These are phyloP conservation scores for Sterrhoptilus dennistouni DNA, from an alignment of 2,113 vertebrate genomes.

Conservation along the genomic window DNA sequence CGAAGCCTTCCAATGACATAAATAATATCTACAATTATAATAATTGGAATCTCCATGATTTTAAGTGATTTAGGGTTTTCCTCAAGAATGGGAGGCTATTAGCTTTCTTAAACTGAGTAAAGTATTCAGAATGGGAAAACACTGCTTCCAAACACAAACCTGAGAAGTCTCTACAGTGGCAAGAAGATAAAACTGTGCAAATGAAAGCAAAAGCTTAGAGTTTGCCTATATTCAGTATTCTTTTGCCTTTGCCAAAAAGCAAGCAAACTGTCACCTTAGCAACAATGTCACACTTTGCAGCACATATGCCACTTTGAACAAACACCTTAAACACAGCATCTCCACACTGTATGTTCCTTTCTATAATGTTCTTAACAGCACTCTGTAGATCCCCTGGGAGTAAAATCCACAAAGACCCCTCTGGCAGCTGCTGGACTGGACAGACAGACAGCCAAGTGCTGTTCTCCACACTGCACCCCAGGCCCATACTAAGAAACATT, in stretches of 20 bases:
- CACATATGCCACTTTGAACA: constrained; percentile 28
- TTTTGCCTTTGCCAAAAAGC: constrained; percentile 44
- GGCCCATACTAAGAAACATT: not conserved
- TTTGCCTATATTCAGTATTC: constrained; percentile 40
- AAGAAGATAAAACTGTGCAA: not conserved
- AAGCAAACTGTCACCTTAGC: constrained; percentile 61
- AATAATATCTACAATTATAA: not conserved
- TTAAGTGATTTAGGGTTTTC: not conserved
- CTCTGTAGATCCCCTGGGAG: not conserved
- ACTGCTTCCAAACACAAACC: not conserved
- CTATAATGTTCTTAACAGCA: not conserved
- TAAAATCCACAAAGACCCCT: not conserved
- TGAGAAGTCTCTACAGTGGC: not conserved
- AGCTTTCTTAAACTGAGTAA: not conserved
- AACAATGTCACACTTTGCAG: constrained; percentile 53
- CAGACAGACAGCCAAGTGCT: not conserved
- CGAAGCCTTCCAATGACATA: not conserved
- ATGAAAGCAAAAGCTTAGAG: constrained; percentile 4
- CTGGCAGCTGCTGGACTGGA: not conserved
- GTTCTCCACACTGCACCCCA: not conserved
- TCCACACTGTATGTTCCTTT: not conserved
- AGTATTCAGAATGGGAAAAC: not conserved
- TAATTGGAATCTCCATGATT: not conserved
- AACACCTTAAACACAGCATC: constrained; percentile 52
- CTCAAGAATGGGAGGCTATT: not conserved